These are phyloP conservation scores for Tachina fera DNA, from an alignment of 2,888 invertebrate species.

Conservation along the genomic window DNA sequence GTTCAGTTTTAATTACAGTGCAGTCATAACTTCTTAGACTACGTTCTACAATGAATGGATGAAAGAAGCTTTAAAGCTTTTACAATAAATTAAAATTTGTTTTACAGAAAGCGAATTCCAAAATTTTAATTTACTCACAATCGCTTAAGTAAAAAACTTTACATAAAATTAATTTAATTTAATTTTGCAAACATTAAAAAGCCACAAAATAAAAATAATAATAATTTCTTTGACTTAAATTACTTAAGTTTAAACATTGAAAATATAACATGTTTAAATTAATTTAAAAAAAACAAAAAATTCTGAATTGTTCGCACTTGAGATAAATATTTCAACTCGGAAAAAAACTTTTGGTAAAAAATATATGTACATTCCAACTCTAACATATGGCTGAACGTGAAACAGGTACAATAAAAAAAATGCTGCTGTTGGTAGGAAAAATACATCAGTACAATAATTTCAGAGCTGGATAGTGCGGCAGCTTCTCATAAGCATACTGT, in stretches of 20 bases:
- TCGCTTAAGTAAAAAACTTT: background rate
- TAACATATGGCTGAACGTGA: constrained; percentile 31
- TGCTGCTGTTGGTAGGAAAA: background rate
- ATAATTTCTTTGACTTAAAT: background rate
- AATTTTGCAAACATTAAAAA: background rate
- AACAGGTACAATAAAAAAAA: constrained; percentile 58
- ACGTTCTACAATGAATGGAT: no score
- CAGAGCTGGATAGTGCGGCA: background rate
- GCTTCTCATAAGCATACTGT: no score
- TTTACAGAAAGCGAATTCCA: no score
- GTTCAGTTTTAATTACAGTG: no score
- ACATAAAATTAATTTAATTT: background rate
- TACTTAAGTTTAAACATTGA: constrained; percentile 1
- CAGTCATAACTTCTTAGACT: no score
- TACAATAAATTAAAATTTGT: no score
- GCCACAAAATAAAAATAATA: background rate
- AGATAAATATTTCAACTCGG: constrained; percentile 62
- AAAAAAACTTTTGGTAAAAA: constrained; percentile 34
- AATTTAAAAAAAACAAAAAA: constrained; percentile 45
- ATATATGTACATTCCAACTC: constrained; percentile 16
- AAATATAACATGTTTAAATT: constrained; percentile 34
- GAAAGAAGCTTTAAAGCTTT: no score
- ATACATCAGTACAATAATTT: background rate
- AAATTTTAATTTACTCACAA: no score
- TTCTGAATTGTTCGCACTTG: constrained; percentile 63